Evolutionary conservation across 2,113 vertebrate species (phyloP).

Genomic region (Zosterops lateralis): DNA sequence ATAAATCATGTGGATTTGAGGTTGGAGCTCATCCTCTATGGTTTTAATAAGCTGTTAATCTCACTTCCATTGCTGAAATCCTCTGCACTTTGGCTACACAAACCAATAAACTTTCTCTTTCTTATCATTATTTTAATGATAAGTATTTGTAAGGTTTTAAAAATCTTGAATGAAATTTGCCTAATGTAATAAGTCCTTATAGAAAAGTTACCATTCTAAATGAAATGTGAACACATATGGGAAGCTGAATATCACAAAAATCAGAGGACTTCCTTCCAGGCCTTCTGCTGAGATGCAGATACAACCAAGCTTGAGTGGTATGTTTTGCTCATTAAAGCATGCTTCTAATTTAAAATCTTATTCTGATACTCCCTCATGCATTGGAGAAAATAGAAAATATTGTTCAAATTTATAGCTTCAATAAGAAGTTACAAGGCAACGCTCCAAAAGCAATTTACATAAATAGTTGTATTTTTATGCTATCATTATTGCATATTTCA

Average conservation of each 20-base stretch:
- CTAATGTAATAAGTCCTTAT: not conserved
- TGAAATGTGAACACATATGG: rapidly evolving
- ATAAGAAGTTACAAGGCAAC: not conserved
- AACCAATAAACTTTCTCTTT: not conserved
- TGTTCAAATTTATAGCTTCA: not conserved
- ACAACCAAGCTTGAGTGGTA: not conserved
- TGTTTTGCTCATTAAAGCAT: not conserved
- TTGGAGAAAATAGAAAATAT: not conserved
- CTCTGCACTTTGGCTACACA: not conserved
- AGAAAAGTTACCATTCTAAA: not conserved
- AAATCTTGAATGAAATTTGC: not conserved
- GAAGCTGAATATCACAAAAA: not conserved
- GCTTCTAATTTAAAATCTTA: not conserved
- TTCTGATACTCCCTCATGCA: not conserved
- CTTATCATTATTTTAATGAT: not conserved
- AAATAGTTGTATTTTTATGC: not conserved
- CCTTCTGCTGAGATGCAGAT: not conserved
- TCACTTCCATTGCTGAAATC: not conserved
- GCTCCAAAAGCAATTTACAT: not conserved
- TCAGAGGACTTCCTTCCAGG: not conserved
- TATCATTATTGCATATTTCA: not conserved
- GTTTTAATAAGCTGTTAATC: not conserved
- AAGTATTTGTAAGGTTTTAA: not conserved
- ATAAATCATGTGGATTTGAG: not conserved
- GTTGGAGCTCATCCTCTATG: not conserved